Conservation (phyloP, 2,888 invertebrate species). For the Lycia hirtaria region DNA sequence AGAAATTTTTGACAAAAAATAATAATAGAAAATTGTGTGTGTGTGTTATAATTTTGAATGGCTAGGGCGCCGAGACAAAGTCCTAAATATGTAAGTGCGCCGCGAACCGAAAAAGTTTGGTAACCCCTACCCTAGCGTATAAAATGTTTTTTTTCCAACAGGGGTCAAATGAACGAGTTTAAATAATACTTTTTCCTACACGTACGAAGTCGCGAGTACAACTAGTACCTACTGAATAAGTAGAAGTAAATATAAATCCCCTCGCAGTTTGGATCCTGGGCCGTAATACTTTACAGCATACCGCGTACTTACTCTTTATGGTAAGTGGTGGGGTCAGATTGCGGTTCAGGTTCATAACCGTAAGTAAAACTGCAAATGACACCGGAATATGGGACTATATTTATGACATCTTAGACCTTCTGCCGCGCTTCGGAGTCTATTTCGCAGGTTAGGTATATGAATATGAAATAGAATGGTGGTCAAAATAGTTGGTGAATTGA, state of each 20-base stretch:
- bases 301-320: constrained; percentile 22
- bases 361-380: constrained; percentile 30
- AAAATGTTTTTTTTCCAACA: no score
- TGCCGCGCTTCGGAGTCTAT: constrained; percentile 6
- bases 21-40: no score
- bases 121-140: no score
- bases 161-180: no score
- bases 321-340: constrained; percentile 30
- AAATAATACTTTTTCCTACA: no score
- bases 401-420: constrained; percentile 22
- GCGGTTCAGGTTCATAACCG: constrained; percentile 26
- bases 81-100: no score
- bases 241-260: constrained; percentile 10
- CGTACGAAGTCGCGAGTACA: no score
- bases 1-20: no score
- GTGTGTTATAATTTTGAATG: no score
- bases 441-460: neutral
- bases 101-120: no score
- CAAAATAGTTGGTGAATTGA: neutral
- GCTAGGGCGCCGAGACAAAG: no score
- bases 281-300: constrained; percentile 25
- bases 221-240: neutral
- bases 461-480: neutral
- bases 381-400: constrained; percentile 12
- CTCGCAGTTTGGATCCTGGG: constrained; percentile 7